Percentiles rank a stretch among this genome's conserved stretches.
Evolutionary conservation across 2,888 invertebrate species (phyloP).

Genomic region (Philaethria dido): DNA sequence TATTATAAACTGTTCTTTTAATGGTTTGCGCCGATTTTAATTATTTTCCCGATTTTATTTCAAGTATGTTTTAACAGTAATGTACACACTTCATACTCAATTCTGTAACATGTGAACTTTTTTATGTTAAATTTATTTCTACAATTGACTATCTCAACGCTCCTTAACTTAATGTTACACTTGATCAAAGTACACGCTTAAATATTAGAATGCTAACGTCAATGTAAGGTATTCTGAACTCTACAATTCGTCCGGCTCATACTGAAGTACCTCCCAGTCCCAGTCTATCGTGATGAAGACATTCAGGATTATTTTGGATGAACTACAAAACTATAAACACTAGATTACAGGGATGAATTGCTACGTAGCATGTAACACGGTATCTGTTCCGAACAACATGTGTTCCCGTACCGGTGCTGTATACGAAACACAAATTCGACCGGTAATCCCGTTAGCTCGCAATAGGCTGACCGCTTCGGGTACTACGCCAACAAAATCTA

Average conservation of each 20-base stretch:
- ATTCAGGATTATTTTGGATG: slow-evolving; percentile 48
- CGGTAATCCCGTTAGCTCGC: slow-evolving; percentile 78
- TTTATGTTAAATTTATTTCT: slow-evolving; percentile 33
- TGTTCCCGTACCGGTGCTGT: slow-evolving; percentile 60
- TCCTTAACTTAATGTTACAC: slow-evolving; percentile 31
- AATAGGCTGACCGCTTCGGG: slow-evolving; percentile 70
- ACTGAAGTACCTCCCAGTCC: slow-evolving; percentile 12
- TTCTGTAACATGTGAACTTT: slow-evolving; percentile 31
- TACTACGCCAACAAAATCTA: slow-evolving; percentile 77
- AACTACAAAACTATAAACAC: slow-evolving; percentile 28
- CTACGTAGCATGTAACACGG: slow-evolving; percentile 35
- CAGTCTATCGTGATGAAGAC: slow-evolving; percentile 52
- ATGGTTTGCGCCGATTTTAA: slow-evolving; percentile 80
- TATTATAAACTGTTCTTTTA: slow-evolving; percentile 83
- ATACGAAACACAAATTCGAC: slow-evolving; percentile 69
- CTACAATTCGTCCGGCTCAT: slow-evolving; percentile 27
- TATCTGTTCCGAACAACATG: slow-evolving; percentile 51
- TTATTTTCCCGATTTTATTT: slow-evolving; percentile 71
- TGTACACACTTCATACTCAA: slow-evolving; percentile 39
- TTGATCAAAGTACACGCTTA: slow-evolving; percentile 8
- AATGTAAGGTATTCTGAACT: slow-evolving; percentile 38
- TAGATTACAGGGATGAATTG: slow-evolving; percentile 38
- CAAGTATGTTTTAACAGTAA: slow-evolving; percentile 52
- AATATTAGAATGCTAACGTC: slow-evolving; percentile 35
- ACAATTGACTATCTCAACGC: slow-evolving; percentile 25